A percentile compares a stretch with the other conserved stretches of the same genome.
Evolutionary conservation across 2,797 vertebrate genomes (phyloP).

Genomic region (Coilia nasus): DNA sequence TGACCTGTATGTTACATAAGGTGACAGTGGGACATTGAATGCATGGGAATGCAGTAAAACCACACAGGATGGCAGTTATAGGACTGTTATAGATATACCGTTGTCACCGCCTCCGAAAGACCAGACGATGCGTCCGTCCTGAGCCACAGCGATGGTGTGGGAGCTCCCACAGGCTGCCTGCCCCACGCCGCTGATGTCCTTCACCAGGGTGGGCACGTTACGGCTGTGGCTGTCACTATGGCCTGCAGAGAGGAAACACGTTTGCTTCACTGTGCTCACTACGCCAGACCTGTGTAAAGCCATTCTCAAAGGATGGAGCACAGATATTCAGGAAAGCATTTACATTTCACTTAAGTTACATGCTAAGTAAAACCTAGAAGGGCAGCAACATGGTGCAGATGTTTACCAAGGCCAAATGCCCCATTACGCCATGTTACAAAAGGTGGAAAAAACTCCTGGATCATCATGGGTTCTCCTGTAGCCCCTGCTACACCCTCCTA

Average conservation of each 20-base stretch:
- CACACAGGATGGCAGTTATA: not conserved
- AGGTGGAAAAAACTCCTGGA: no score
- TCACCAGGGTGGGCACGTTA: slow-evolving; percentile 81
- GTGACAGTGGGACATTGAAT: no score
- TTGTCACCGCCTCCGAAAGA: slow-evolving; percentile 85
- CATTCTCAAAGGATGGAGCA: not conserved
- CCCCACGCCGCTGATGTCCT: slow-evolving; percentile 83
- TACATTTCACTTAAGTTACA: no score
- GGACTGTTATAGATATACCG: slow-evolving; percentile 61
- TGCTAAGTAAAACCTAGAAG: no score
- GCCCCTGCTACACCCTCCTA: not conserved
- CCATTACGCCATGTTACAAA: no score
- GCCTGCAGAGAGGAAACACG: slow-evolving; percentile 57
- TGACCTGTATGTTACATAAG: no score
- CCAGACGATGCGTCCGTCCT: slow-evolving; percentile 82
- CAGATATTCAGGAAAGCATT: no score
- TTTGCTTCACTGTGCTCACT: not conserved
- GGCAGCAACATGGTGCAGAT: no score
- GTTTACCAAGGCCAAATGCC: no score
- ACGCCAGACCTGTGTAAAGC: not conserved
- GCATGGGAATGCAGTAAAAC: no score
- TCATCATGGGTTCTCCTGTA: not conserved
- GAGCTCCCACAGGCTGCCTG: slow-evolving; percentile 84
- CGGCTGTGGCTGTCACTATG: slow-evolving; percentile 85
- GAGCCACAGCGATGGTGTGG: slow-evolving; percentile 80